Conservation (phyloP, 2,888 invertebrate species). For the Trichopria drosophilae region DNA sequence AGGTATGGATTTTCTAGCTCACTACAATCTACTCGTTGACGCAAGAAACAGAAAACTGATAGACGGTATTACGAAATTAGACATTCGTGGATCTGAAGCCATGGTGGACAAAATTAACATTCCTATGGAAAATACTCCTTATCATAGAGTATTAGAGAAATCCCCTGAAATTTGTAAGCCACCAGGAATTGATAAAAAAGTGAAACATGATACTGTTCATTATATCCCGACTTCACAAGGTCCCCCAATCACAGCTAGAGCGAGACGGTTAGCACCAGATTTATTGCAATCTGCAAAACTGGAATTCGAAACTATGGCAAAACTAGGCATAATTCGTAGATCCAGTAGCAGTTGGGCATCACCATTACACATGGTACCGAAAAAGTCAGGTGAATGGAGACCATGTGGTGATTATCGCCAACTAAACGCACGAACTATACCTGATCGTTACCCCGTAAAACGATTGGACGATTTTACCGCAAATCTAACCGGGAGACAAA, state of each 20-base stretch:
- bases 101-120: too few species aligned
- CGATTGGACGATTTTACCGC: constrained; percentile 43
- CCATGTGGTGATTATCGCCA: constrained; percentile 43
- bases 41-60: constrained; percentile 32
- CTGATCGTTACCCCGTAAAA: constrained; percentile 45
- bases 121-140: background rate
- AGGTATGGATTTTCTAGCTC: constrained; percentile 42
- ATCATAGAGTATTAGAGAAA: background rate
- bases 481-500: constrained; percentile 31
- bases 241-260: constrained; percentile 43
- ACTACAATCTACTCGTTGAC: constrained; percentile 45
- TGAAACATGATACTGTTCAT: constrained; percentile 1
- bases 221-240: constrained; percentile 48
- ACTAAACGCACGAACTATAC: constrained; percentile 41
- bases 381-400: constrained; percentile 37
- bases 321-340: constrained; percentile 53
- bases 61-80: constrained; percentile 15
- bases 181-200: too few species aligned
- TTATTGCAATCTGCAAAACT: constrained; percentile 43
- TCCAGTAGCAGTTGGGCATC: constrained; percentile 54
- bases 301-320: constrained; percentile 47
- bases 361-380: constrained; percentile 48
- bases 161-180: background rate
- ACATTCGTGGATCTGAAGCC: too few species aligned
- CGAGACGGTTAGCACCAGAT: constrained; percentile 48